Conservation (phyloP, 2,888 invertebrate genomes). For the Xestia c-nigrum region DNA sequence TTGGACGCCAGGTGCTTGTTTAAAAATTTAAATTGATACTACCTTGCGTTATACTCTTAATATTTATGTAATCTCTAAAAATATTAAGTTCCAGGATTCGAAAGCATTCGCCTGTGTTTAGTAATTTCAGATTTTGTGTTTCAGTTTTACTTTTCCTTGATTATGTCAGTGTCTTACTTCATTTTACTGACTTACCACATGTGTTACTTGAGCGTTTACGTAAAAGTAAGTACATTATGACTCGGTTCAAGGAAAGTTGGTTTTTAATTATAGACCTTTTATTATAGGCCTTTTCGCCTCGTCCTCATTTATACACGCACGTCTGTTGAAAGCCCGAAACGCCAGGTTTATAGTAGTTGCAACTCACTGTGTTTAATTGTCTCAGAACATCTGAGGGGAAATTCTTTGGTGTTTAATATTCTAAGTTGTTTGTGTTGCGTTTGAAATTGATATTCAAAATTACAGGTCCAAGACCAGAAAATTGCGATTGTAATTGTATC, state of each 20-base stretch:
- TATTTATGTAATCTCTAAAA: background rate
- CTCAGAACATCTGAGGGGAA: background rate
- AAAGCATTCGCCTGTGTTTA: background rate
- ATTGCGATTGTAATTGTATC: background rate
- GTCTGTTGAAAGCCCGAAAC: background rate
- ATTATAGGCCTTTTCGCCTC: no score
- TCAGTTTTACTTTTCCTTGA: conserved; percentile 24
- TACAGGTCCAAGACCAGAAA: conserved; percentile 3
- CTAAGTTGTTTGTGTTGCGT: background rate
- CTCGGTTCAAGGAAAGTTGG: background rate
- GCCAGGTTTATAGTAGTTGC: background rate
- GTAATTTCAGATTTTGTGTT: conserved; percentile 2
- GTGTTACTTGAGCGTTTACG: conserved; percentile 16
- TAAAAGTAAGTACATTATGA: conserved; percentile 12
- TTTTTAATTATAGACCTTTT: no score
- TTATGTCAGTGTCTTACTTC: conserved; percentile 10
- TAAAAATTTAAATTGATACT: background rate
- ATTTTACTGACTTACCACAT: conserved; percentile 30
- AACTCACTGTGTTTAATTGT: background rate
- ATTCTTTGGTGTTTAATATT: background rate
- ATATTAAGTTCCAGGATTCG: background rate
- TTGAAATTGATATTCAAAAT: background rate
- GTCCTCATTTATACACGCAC: background rate
- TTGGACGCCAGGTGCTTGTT: conserved; percentile 22
- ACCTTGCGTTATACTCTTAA: background rate